These are phyloP conservation scores for Lasius platythorax DNA, from an alignment of 2,888 invertebrate genomes.

Conservation along the genomic window DNA sequence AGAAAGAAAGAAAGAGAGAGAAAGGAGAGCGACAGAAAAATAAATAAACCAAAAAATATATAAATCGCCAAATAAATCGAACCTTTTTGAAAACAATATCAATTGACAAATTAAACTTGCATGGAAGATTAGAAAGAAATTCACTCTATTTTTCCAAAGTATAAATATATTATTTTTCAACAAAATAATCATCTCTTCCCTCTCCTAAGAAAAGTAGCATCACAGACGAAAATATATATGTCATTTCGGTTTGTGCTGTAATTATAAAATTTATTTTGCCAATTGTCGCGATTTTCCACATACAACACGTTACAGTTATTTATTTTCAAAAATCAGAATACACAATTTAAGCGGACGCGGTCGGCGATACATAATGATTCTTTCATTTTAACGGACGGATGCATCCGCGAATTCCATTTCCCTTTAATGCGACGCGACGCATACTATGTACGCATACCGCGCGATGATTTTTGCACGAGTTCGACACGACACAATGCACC, in stretches of 20 bases:
- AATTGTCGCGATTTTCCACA: not conserved
- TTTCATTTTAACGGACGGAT: not conserved
- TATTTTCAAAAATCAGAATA: not conserved
- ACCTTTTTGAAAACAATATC: no score
- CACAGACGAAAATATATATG: not conserved
- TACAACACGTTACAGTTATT: not conserved
- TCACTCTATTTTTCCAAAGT: not conserved
- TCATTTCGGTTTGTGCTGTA: not conserved
- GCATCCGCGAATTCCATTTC: constrained; percentile 1
- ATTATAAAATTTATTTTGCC: not conserved
- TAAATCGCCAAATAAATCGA: not conserved
- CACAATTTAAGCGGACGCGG: not conserved
- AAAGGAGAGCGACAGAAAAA: not conserved
- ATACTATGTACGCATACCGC: not conserved
- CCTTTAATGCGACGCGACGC: not conserved
- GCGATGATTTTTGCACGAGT: constrained; percentile 40
- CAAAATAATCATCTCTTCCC: not conserved
- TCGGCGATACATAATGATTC: not conserved
- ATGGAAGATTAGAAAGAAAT: not conserved
- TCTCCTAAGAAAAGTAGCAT: not conserved
- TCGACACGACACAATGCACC: not conserved
- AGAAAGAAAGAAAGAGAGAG: not conserved
- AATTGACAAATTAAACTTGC: not conserved
- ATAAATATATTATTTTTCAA: not conserved
- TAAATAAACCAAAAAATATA: not conserved